Evolutionary conservation across 2,797 vertebrate genomes (phyloP).

Genomic region (Pseudochaenichthys georgianus): DNA sequence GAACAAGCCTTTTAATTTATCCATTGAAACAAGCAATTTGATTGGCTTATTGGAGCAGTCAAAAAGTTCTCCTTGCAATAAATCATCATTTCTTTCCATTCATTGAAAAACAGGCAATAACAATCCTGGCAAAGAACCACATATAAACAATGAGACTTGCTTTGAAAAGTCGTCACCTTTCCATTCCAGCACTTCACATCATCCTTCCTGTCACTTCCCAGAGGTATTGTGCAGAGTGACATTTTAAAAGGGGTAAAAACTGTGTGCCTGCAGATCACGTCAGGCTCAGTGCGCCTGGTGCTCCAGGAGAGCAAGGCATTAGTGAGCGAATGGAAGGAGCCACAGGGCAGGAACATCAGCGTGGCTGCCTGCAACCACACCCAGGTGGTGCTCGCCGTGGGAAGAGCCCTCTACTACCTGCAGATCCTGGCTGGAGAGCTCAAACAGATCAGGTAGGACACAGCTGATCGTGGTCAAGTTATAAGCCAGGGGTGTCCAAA

Average conservation of each 20-base stretch:
- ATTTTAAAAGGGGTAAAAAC: constrained; percentile 5
- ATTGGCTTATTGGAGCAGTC: no score
- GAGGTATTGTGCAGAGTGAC: constrained; percentile 4
- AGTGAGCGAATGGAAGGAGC: constrained; percentile 98
- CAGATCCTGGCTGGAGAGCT: constrained; percentile 96
- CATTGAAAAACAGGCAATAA: not conserved
- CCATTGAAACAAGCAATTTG: no score
- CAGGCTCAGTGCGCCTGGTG: constrained; percentile 94
- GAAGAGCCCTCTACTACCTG: constrained; percentile 94
- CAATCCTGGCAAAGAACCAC: not conserved
- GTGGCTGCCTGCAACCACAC: constrained; percentile 97
- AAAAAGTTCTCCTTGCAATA: not conserved
- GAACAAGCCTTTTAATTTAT: no score
- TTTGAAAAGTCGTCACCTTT: not conserved
- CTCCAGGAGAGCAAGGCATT: constrained; percentile 95
- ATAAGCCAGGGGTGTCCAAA: no score
- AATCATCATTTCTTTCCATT: constrained; percentile 11
- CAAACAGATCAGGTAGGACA: constrained; percentile 93
- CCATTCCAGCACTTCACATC: not conserved
- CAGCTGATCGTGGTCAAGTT: no score
- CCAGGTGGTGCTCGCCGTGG: constrained; percentile 97
- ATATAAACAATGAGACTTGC: constrained; percentile 9
- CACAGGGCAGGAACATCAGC: constrained; percentile 97
- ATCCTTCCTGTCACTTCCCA: not conserved
- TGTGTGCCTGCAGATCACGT: constrained; percentile 90